phyloP scores from a whole-genome alignment of 2,888 invertebrate genomes.

The Drosophila infuscata region DNA sequence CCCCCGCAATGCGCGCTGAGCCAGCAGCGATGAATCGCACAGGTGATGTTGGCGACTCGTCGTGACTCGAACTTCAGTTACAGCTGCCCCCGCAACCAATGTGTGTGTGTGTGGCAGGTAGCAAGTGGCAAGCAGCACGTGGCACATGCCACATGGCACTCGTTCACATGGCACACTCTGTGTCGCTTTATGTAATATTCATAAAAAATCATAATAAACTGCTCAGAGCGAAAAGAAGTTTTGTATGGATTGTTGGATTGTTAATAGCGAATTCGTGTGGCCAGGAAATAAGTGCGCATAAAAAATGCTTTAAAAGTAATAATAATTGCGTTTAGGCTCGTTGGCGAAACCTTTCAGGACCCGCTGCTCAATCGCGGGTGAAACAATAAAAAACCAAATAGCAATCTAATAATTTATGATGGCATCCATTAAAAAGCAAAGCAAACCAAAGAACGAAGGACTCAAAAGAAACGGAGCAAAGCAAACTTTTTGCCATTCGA shows the following conservation, averaged over 20 bases:
- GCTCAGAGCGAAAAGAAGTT: slow-evolving; percentile 28
- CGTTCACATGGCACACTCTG: slow-evolving; percentile 18
- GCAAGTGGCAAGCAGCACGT: slow-evolving; percentile 24
- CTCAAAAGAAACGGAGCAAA: slow-evolving; percentile 4
- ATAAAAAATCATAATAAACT: slow-evolving; percentile 37
- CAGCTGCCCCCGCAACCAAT: slow-evolving; percentile 25
- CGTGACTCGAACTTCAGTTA: slow-evolving; percentile 23
- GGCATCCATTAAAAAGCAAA: slow-evolving; percentile 72
- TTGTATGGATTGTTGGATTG: slow-evolving; percentile 39
- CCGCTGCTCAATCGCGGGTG: slow-evolving; percentile 80
- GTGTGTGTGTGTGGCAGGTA: slow-evolving; percentile 3
- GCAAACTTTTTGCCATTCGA: slow-evolving; percentile 65
- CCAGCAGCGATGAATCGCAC: slow-evolving; percentile 58
- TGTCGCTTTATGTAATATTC: slow-evolving; percentile 53
- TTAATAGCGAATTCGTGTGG: slow-evolving; percentile 77
- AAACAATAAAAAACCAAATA: slow-evolving; percentile 83
- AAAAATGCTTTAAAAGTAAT: slow-evolving; percentile 80
- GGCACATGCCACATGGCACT: slow-evolving; percentile 19
- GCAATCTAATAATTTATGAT: slow-evolving; percentile 83
- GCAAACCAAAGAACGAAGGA: slow-evolving; percentile 41
- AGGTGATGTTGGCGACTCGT: slow-evolving; percentile 60
- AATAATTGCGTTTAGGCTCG: slow-evolving; percentile 78
- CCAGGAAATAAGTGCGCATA: slow-evolving; percentile 72
- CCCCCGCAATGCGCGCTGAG: slow-evolving; percentile 62
- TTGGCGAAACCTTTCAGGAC: slow-evolving; percentile 32